Evolutionary conservation across 2,888 invertebrate genomes (phyloP), one percentile per base, ranked within the genome.

Genomic region (Epirrita christyi): DNA sequence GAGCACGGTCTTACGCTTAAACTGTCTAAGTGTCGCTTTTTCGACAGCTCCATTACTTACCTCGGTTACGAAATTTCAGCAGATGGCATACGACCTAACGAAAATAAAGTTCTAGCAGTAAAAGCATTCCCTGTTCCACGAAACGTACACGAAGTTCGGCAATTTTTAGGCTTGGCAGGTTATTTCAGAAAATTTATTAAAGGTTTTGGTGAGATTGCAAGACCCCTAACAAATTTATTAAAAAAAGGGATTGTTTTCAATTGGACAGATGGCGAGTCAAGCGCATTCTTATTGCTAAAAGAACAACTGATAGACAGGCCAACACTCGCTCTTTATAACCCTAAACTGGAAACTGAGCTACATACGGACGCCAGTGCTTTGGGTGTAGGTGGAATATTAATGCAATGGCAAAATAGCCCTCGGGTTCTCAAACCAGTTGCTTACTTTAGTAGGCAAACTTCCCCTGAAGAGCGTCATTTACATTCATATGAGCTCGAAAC

Each of bases 401-500:
- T n/a, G n/a, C n/a, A n/a, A n/a, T n/a, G n/a, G n/a, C n/a, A 46
- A 15, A 14, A 11, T 1, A 27, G 21, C 6, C 8, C 34, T 0
- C n/a, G 41, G 0, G 14, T 36, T 1, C 6, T 56, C 0, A 44
- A 46, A 36, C 50, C 56, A 29, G 46, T 56, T 1, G 51, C 67
- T 1, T 72, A 64, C 28, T 68, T 59, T 36, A 70, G 69, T 11
- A 52, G 69, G 2, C 59, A 67, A 10, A 71, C 68, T 0, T 42
- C 66, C 0, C 42, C 59, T 0, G 70, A 70, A 28, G 71, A 70
- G 38, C 48, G 57, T 13, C 59, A 66, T 9, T 55, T 67, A 15
- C 67, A 68, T 11, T 59, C 67, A 0, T 71, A 58, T 34, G 67
- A 71, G 15, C 48, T 71, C 0, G 69, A 73, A 37, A 67, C 69